phyloP scores from a whole-genome alignment of 2,797 vertebrate species.

The Manis javanica region DNA sequence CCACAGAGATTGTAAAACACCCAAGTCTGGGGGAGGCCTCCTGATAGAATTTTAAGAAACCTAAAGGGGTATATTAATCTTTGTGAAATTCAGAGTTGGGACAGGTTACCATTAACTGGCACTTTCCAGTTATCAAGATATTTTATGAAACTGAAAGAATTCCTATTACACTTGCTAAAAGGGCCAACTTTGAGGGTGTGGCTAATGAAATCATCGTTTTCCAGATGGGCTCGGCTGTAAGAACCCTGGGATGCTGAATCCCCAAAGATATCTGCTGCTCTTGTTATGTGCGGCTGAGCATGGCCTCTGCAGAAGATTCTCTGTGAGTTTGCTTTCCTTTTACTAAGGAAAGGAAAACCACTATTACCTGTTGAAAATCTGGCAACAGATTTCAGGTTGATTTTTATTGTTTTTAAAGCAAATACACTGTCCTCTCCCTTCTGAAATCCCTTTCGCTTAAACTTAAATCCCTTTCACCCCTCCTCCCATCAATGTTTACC shows the following conservation, averaged over 20 bases:
- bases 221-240: slow-evolving; percentile 66
- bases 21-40: slow-evolving; percentile 78
- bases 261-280: neutral
- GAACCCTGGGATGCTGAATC: slow-evolving; percentile 22
- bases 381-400: neutral
- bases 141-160: slow-evolving; percentile 89
- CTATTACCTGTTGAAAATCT: neutral
- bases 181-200: slow-evolving; percentile 88
- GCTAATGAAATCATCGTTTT: slow-evolving; percentile 82
- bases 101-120: slow-evolving; percentile 88
- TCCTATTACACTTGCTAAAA: slow-evolving; percentile 87
- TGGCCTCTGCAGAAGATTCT: neutral
- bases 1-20: slow-evolving; percentile 90
- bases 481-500: neutral
- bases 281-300: neutral
- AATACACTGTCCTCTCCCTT: neutral
- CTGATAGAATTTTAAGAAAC: slow-evolving; percentile 86
- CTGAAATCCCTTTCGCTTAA: neutral
- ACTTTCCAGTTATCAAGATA: slow-evolving; percentile 89
- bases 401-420: slow-evolving; percentile 1
- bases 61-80: slow-evolving; percentile 90
- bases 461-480: neutral
- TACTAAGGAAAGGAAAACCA: neutral
- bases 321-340: neutral
- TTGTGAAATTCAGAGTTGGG: slow-evolving; percentile 89